Percentiles rank a stretch among this genome's conserved stretches.
phyloP scores from a whole-genome alignment of 2,113 vertebrate genomes.

The Protobothrops flavoviridis region DNA sequence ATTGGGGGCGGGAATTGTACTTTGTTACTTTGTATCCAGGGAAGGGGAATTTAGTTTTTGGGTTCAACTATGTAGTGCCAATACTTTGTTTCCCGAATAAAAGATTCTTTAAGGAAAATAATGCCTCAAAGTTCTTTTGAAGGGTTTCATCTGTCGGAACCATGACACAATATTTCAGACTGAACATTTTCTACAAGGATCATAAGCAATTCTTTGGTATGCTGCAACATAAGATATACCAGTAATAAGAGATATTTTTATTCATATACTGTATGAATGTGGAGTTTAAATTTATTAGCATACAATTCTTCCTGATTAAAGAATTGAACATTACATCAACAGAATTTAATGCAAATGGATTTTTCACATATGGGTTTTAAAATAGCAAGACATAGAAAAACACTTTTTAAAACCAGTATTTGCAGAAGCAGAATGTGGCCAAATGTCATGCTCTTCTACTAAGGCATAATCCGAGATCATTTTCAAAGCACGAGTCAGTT shows the following conservation, averaged over 20 bases:
- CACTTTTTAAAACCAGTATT: not conserved
- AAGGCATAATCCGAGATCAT: not conserved
- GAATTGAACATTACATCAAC: not conserved
- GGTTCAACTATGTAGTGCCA: no score
- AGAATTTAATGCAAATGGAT: not conserved
- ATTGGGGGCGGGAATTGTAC: no score
- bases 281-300: conserved; percentile 14
- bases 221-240: not conserved
- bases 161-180: no score
- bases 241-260: not conserved
- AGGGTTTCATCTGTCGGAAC: no score
- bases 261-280: not conserved
- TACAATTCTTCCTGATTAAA: not conserved
- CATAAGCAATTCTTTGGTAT: not conserved
- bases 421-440: not conserved
- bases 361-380: not conserved
- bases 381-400: not conserved
- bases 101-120: no score
- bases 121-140: no score
- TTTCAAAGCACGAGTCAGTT: not conserved
- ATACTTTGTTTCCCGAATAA: no score
- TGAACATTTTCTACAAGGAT: not conserved
- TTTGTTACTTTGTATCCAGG: no score
- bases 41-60: no score
- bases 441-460: not conserved